Conservation (phyloP, 2,113 vertebrate species). For the Chascanopsetta lugubris region DNA sequence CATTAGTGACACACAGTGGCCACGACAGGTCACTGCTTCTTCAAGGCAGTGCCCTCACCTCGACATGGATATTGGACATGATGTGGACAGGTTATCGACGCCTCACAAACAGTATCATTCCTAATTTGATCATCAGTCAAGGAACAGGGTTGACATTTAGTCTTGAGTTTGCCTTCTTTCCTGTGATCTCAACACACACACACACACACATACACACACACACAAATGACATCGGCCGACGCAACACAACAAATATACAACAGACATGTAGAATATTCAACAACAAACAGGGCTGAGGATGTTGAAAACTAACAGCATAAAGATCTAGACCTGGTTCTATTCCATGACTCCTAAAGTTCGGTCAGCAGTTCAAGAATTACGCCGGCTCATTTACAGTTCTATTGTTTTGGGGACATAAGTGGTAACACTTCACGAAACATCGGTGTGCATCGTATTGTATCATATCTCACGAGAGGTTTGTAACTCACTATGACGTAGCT, state of each 20-base stretch:
- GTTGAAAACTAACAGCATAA: not conserved
- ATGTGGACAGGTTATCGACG: not conserved
- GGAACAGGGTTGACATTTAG: not conserved
- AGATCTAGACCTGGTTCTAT: not conserved
- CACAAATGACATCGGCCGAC: conserved; percentile 5
- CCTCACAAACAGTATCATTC: not conserved
- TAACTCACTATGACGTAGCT: not conserved
- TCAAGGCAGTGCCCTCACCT: not conserved
- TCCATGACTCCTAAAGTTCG: not conserved
- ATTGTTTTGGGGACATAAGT: not conserved
- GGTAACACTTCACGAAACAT: not conserved
- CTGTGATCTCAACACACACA: too few species aligned
- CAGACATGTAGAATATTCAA: not conserved
- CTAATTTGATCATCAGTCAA: too few species aligned
- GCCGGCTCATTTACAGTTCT: not conserved
- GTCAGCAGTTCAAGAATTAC: not conserved
- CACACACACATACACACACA: too few species aligned
- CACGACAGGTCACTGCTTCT: conserved; percentile 34
- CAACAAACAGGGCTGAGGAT: not conserved
- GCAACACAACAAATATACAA: not conserved
- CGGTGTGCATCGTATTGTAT: not conserved
- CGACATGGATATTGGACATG: not conserved
- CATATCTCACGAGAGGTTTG: not conserved
- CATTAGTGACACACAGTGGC: conserved; percentile 36
- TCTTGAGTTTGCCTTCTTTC: too few species aligned